Evolutionary conservation across 2,888 invertebrate species (phyloP).

Genomic region (Hipparchia sbordonii): DNA sequence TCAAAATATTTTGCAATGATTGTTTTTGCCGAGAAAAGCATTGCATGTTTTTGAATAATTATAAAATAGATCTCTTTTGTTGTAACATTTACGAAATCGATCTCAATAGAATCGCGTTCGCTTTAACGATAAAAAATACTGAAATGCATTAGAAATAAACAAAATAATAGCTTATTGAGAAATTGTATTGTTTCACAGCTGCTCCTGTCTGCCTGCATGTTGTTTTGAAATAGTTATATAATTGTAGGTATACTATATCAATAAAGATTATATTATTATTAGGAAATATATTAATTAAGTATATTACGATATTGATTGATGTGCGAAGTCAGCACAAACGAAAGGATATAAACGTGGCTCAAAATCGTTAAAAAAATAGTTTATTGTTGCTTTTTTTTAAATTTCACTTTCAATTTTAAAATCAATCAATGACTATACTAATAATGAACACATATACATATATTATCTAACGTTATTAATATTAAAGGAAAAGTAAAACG

Average conservation of each 20-base stretch:
- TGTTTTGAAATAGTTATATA: slow-evolving; percentile 47
- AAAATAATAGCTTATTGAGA: slow-evolving; percentile 53
- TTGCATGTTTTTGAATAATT: slow-evolving; percentile 2
- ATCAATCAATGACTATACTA: no score
- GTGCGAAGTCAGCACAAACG: no score
- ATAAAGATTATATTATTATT: not conserved
- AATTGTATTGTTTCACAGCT: slow-evolving; percentile 59
- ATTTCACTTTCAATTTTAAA: no score
- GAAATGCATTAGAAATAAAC: slow-evolving; percentile 46
- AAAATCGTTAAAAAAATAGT: no score
- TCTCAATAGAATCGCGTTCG: slow-evolving; percentile 29
- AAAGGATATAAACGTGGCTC: no score
- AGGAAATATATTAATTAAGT: no score
- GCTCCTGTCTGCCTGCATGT: slow-evolving; percentile 34
- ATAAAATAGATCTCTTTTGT: not conserved
- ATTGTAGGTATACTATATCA: not conserved
- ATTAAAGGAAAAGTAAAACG: no score
- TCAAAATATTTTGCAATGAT: no score
- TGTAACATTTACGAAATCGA: slow-evolving; percentile 23
- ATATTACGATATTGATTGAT: no score
- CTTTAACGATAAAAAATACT: slow-evolving; percentile 35
- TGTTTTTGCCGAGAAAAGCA: not conserved
- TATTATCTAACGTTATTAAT: no score
- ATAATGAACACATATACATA: no score
- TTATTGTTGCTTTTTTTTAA: no score